Conservation (phyloP, 1,140 invertebrate genomes). For the Habropoda laboriosa region DNA sequence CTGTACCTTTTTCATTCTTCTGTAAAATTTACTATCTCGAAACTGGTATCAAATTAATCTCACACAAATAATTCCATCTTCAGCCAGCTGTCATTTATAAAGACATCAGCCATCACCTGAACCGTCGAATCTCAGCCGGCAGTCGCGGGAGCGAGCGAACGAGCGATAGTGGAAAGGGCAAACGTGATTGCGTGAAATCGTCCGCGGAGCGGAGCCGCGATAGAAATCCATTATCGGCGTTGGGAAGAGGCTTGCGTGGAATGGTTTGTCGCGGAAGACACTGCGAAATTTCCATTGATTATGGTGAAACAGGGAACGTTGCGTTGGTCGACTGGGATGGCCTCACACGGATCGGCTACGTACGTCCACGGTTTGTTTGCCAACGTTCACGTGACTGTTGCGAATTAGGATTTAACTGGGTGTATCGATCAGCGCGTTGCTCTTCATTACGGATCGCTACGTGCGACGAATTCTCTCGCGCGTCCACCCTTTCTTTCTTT, state of each 20-base stretch:
- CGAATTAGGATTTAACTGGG: conserved; percentile 73
- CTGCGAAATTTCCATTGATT: conserved; percentile 75
- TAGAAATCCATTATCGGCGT: conserved; percentile 38
- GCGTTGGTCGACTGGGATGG: conserved; percentile 50
- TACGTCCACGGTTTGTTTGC: conserved; percentile 68
- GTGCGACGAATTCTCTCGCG: conserved; percentile 15
- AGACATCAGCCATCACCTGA: too few species aligned
- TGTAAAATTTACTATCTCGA: too few species aligned
- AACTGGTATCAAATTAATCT: too few species aligned
- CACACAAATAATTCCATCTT: too few species aligned
- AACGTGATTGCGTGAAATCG: conserved; percentile 4
- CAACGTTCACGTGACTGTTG: conserved; percentile 73
- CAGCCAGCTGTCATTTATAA: too few species aligned
- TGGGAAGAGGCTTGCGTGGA: conserved; percentile 22
- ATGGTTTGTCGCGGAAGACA: conserved; percentile 18
- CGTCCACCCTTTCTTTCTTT: not conserved
- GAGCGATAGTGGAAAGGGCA: conserved; percentile 15
- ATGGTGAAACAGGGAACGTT: conserved; percentile 66
- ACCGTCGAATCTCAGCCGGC: not conserved
- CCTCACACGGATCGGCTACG: conserved; percentile 37
- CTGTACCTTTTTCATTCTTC: too few species aligned
- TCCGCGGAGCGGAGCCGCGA: not conserved
- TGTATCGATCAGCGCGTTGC: conserved; percentile 65
- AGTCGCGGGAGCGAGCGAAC: not conserved
- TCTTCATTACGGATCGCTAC: conserved; percentile 58